Conservation (phyloP, 2,797 vertebrate species). For the Nannoperca australis region DNA sequence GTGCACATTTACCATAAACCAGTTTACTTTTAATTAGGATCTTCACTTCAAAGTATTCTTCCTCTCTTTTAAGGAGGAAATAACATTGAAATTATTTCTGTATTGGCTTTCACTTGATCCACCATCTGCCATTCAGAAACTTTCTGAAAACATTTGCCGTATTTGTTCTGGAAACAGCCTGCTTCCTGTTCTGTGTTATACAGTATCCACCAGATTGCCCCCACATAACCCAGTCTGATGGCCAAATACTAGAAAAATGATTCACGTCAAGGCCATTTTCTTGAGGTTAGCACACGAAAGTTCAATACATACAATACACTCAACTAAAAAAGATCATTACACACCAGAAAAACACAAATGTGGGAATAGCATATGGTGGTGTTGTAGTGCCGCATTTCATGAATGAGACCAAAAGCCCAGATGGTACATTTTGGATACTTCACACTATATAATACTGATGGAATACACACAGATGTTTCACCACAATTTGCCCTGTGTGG, state of each 20-base stretch:
- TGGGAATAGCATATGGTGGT: background rate
- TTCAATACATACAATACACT: background rate
- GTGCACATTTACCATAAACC: conserved; percentile 15
- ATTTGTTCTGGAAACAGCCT: conserved; percentile 48
- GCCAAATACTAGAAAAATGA: conserved; percentile 14
- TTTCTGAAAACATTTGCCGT: conserved; percentile 49
- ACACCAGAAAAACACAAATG: conserved; percentile 5
- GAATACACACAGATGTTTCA: conserved; percentile 66
- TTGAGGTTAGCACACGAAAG: conserved; percentile 6
- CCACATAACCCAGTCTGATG: conserved; percentile 34
- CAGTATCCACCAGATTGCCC: conserved; percentile 52
- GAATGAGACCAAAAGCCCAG: conserved; percentile 44
- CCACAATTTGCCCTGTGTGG: conserved; percentile 39
- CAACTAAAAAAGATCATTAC: background rate
- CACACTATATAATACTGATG: conserved; percentile 48
- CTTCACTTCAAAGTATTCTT: conserved; percentile 30
- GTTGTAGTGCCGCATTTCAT: background rate
- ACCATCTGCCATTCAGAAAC: conserved; percentile 58
- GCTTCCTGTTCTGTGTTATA: conserved; percentile 46
- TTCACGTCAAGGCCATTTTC: conserved; percentile 4
- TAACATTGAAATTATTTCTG: conserved; percentile 33
- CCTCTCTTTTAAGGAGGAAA: conserved; percentile 24
- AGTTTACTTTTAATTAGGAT: conserved; percentile 36
- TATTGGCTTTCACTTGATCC: conserved; percentile 52
- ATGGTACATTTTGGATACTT: conserved; percentile 59